A percentile compares a stretch with the other conserved stretches of the same genome.
phyloP scores from a whole-genome alignment of 2,888 invertebrate genomes.

The Mimumesa dahlbomi region DNA sequence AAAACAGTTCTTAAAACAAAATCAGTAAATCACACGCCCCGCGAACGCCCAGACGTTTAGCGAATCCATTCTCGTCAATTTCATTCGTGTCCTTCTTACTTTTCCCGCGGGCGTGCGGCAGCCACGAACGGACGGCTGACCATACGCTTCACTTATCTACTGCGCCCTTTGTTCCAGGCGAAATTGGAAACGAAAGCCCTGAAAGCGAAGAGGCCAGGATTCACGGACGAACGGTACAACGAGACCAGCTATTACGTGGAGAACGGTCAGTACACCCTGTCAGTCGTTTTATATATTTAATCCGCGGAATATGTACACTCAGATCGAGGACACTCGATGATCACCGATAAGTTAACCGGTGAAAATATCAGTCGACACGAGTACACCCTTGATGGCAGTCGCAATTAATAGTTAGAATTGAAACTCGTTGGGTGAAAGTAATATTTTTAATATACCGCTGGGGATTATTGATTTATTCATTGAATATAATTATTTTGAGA shows the following conservation, averaged over 20 bases:
- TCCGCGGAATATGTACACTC: not conserved
- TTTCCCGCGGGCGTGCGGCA: not conserved
- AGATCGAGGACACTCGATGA: constrained; percentile 7
- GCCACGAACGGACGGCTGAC: constrained; percentile 9
- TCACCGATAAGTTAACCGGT: constrained; percentile 29
- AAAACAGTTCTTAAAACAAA: no score
- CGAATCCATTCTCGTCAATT: not conserved
- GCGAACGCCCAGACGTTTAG: no score
- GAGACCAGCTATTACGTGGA: constrained; percentile 97
- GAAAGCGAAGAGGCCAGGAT: constrained; percentile 94
- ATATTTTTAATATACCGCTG: no score
- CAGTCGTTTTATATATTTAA: constrained; percentile 39
- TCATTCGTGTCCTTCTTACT: constrained; percentile 6
- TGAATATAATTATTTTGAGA: no score
- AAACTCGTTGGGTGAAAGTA: no score
- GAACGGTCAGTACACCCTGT: constrained; percentile 87
- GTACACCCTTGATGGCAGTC: not conserved
- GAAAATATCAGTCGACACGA: constrained; percentile 2
- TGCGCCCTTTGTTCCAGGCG: constrained; percentile 85
- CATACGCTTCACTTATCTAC: constrained; percentile 44
- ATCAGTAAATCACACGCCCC: no score
- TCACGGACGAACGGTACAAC: constrained; percentile 95
- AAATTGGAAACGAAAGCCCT: constrained; percentile 95
- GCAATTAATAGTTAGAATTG: constrained; percentile 18
- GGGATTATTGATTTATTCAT: no score